Percentiles rank a stretch among this genome's conserved stretches.
Evolutionary conservation across 2,888 invertebrate genomes (phyloP).

Genomic region (Ochropleura leucogaster): DNA sequence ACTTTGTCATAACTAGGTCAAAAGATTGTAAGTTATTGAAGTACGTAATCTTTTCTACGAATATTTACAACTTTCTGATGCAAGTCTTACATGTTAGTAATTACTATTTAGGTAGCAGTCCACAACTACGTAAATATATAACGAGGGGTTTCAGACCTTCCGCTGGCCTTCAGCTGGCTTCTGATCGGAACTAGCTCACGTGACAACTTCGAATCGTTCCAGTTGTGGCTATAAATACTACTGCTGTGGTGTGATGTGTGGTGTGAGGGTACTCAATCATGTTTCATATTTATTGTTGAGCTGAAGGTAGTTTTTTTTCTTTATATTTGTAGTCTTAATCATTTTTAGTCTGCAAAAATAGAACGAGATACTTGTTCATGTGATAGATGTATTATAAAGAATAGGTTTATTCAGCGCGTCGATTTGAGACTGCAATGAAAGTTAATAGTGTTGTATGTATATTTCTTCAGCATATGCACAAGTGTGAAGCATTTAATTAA

Average conservation of each 20-base stretch:
- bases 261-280: slow-evolving; percentile 21
- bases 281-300: background rate
- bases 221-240: slow-evolving; percentile 4
- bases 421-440: background rate
- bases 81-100: slow-evolving; percentile 8
- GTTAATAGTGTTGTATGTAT: background rate
- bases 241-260: background rate
- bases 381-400: background rate
- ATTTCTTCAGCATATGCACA: background rate
- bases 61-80: slow-evolving; percentile 10
- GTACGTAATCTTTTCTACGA: background rate
- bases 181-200: slow-evolving; percentile 14
- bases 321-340: background rate
- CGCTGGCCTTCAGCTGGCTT: slow-evolving; percentile 10
- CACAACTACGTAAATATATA: slow-evolving; percentile 8
- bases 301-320: slow-evolving; percentile 10
- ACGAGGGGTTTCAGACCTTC: slow-evolving; percentile 11
- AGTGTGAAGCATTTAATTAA: background rate
- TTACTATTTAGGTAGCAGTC: slow-evolving; percentile 5
- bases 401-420: background rate
- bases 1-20: background rate
- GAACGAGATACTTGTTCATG: slow-evolving; percentile 11
- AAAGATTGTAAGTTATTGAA: background rate
- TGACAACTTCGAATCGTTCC: slow-evolving; percentile 19
- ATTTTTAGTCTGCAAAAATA: slow-evolving; percentile 7